Evolutionary conservation across 1,140 invertebrate genomes (phyloP), one percentile per base, ranked within the genome.

Genomic region (Samia ricini): DNA sequence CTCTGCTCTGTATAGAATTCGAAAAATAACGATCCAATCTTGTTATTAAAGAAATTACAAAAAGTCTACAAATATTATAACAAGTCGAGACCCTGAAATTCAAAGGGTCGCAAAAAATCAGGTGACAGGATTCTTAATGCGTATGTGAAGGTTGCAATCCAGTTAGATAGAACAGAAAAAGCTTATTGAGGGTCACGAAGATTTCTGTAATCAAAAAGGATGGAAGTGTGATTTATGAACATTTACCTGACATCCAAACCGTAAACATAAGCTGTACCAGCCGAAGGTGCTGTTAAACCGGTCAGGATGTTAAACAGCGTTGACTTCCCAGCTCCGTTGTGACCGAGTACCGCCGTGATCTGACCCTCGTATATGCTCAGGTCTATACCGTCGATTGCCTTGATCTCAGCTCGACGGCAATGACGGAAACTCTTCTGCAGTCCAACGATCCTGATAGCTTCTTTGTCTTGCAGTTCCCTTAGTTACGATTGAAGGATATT

Each of bases 301-400:
- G 95, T 96, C 0, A 98, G 83, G 67, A 98, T 96, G 72, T 97
- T 97, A 77, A 97, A 95, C 0, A 97, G 85, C 0, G 96, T 97
- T 1, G 96, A 96, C 87, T 97, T 97, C 1, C 96, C 96, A 2
- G 97, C 97, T 0, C 97, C 97, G 83, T 98, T 98, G 78, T 97
- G 97, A 0, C 97, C 97, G 48, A 98, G 89, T 51, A 98, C 83
- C 0, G 89, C 90, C 92, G 97, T 98, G 63, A 98, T 96, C 84
- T 97, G 95, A 7, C 94, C 94, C 81, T 95, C 94, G 77, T 96
- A 96, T 54, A 97, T 95, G 62, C 94, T 94, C 10, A 96, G 83
- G 77, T 93, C 94, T 12, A 95, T 94, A 2, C 94, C 94, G 61
- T 93, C 92, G 0, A 93, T 90, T 3, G 92, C 91, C 92, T 89